These are phyloP conservation scores for Petrosia ficiformis DNA, from an alignment of 37 sponge, comb jelly and placozoan species.

Conservation along the genomic window DNA sequence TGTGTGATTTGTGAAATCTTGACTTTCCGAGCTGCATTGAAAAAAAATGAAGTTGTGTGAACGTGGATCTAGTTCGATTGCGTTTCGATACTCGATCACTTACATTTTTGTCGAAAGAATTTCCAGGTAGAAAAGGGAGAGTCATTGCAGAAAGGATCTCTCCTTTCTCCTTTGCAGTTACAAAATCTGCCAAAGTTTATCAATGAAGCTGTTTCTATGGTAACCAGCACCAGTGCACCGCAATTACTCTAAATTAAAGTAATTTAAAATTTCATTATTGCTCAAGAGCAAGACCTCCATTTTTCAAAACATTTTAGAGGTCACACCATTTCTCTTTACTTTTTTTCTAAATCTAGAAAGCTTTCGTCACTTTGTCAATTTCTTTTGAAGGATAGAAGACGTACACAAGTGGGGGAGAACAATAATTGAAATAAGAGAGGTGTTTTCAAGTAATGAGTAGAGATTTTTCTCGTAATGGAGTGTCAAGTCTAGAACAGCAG, in stretches of 20 bases:
- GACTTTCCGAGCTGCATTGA: slow-evolving; percentile 73
- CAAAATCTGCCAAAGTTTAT: too few species aligned
- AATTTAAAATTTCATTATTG: too few species aligned
- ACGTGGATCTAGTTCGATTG: not conserved
- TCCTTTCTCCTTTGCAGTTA: too few species aligned
- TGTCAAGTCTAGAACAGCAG: slow-evolving; percentile 98
- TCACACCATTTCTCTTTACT: too few species aligned
- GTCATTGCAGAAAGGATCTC: too few species aligned
- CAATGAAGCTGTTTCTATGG: not conserved
- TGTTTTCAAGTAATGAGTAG: slow-evolving; percentile 69
- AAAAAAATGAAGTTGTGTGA: not conserved
- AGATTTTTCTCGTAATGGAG: slow-evolving; percentile 75
- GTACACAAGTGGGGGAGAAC: not conserved
- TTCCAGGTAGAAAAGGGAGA: slow-evolving; percentile 94
- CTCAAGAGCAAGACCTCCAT: too few species aligned
- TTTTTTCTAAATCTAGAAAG: not conserved
- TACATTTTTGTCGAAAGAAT: slow-evolving; percentile 83
- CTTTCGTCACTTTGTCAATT: not conserved
- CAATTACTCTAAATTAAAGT: not conserved
- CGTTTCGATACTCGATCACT: slow-evolving; percentile 14
- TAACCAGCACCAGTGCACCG: not conserved
- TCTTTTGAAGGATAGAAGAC: not conserved
- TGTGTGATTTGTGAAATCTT: slow-evolving; percentile 90
- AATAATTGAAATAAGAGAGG: slow-evolving; percentile 10
- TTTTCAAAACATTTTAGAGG: too few species aligned